Evolutionary conservation across 2,113 vertebrate genomes (phyloP).

Genomic region (Oryzias curvinotus): DNA sequence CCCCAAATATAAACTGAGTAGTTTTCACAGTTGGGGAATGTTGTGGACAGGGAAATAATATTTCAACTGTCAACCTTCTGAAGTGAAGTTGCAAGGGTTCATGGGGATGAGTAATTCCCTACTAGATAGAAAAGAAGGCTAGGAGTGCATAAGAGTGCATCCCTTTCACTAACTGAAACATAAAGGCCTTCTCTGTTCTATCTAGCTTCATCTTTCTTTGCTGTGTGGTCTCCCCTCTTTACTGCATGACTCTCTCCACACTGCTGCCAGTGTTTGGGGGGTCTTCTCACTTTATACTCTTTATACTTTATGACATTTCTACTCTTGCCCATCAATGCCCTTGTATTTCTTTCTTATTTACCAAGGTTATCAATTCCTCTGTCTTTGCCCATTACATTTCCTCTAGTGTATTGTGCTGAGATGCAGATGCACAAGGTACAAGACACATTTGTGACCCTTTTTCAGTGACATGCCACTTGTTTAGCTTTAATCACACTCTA

Average conservation of each 20-base stretch:
- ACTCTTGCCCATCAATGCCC: slow-evolving; percentile 2
- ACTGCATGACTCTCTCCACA: slow-evolving; percentile 36
- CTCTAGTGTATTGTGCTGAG: slow-evolving; percentile 33
- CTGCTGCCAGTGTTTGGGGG: slow-evolving; percentile 50
- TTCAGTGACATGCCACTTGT: neutral
- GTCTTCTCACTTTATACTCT: slow-evolving; percentile 3
- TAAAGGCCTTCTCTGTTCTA: slow-evolving; percentile 77
- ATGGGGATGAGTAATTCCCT: slow-evolving; percentile 26
- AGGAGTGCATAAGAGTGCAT: slow-evolving; percentile 50
- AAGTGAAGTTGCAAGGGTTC: slow-evolving; percentile 2
- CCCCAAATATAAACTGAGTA: neutral
- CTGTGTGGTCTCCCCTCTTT: slow-evolving; percentile 7
- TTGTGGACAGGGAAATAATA: slow-evolving; percentile 2
- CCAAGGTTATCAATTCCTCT: neutral
- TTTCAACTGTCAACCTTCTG: slow-evolving; percentile 2
- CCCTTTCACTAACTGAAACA: slow-evolving; percentile 55
- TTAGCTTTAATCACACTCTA: slow-evolving; percentile 34
- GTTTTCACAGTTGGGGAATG: slow-evolving; percentile 6
- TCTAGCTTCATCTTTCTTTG: slow-evolving; percentile 22
- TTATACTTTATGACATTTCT: neutral
- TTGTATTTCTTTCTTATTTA: neutral
- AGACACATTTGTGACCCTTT: slow-evolving; percentile 4
- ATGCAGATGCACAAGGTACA: slow-evolving; percentile 19
- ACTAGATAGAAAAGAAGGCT: slow-evolving; percentile 30
- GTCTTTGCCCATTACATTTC: slow-evolving; percentile 11